phyloP scores from a whole-genome alignment of 2,113 vertebrate genomes.

The Spermophilus dauricus region DNA sequence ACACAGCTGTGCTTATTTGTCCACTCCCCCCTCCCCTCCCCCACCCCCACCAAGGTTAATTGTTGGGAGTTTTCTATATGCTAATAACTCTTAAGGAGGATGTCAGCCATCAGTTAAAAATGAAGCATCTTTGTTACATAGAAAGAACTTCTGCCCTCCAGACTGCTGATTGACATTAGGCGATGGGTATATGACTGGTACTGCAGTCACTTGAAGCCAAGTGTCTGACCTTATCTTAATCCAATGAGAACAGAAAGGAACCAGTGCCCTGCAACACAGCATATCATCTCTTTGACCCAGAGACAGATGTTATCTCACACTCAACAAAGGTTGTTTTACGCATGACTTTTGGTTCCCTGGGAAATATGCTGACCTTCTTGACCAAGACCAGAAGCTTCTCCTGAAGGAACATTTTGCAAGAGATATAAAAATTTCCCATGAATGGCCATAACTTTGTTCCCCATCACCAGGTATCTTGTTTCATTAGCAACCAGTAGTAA shows the following conservation, averaged over 20 bases:
- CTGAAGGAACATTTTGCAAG: conserved; percentile 27
- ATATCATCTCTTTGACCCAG: conserved; percentile 62
- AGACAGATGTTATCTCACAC: conserved; percentile 62
- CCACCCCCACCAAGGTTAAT: not conserved
- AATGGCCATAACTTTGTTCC: not conserved
- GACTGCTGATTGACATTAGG: not conserved
- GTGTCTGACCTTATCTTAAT: conserved; percentile 63
- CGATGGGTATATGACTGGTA: not conserved
- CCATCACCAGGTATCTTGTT: not conserved
- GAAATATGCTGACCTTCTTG: conserved; percentile 4
- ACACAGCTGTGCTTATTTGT: not conserved
- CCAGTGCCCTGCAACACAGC: conserved; percentile 17
- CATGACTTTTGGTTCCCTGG: not conserved
- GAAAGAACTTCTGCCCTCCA: not conserved
- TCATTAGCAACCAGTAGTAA: not conserved
- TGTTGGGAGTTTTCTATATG: not conserved
- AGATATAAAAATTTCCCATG: not conserved
- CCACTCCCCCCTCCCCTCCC: too few species aligned
- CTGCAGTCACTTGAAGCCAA: conserved; percentile 16
- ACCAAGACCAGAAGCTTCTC: conserved; percentile 6
- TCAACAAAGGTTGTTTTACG: conserved; percentile 56
- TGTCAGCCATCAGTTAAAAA: conserved; percentile 28
- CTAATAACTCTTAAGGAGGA: not conserved
- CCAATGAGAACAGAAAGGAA: conserved; percentile 65
- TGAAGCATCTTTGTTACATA: not conserved